These are phyloP conservation scores for Bubo scandiacus DNA, from an alignment of 2,113 vertebrate genomes.

Conservation along the genomic window DNA sequence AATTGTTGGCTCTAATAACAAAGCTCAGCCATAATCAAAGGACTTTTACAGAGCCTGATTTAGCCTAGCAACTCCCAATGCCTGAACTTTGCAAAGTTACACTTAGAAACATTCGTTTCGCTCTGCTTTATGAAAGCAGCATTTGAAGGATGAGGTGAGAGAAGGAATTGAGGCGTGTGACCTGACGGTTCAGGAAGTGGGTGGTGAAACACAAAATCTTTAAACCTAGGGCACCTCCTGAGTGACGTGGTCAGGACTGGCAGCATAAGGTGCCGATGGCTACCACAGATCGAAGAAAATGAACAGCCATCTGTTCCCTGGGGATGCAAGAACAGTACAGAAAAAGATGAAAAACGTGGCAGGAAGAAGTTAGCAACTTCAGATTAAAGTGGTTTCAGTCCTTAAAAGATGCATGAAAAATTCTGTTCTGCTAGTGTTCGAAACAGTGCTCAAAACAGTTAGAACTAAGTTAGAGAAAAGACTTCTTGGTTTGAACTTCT, in stretches of 20 bases:
- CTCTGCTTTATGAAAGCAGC: neutral
- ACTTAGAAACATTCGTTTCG: neutral
- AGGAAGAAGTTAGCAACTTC: neutral
- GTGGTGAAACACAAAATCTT: neutral
- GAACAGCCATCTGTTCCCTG: neutral
- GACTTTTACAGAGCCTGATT: neutral
- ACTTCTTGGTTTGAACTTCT: neutral
- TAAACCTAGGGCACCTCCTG: neutral
- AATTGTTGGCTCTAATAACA: neutral
- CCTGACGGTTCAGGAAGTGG: neutral
- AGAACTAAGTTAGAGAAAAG: neutral
- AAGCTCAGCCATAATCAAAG: neutral
- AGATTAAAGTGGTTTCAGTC: neutral
- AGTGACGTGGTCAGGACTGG: rapidly evolving
- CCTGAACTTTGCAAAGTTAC: neutral
- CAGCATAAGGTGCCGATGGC: neutral
- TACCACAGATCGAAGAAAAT: neutral
- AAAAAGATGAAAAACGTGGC: neutral
- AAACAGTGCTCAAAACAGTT: neutral
- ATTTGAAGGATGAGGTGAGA: neutral
- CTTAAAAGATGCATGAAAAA: neutral
- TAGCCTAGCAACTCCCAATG: neutral
- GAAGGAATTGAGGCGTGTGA: neutral
- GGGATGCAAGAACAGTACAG: neutral
- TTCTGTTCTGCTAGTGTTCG: neutral